These are phyloP conservation scores for Channallabes apus DNA, from an alignment of 2,797 vertebrate genomes.

Conservation along the genomic window DNA sequence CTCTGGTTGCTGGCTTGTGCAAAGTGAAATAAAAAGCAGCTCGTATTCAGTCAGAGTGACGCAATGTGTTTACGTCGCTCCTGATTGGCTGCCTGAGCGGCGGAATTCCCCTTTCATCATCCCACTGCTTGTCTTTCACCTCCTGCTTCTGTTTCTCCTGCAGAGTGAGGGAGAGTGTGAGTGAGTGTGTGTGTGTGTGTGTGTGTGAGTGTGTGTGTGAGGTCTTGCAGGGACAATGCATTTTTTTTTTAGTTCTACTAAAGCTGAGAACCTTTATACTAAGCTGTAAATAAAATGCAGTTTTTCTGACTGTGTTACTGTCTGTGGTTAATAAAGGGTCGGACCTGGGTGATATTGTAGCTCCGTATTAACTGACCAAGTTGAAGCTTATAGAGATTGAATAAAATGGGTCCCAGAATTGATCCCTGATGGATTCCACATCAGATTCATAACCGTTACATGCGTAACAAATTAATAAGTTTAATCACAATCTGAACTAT, in stretches of 20 bases:
- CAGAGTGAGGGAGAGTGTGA: too few species aligned
- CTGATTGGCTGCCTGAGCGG: conserved; percentile 43
- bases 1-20: too few species aligned
- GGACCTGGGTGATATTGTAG: background rate
- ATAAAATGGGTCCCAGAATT: background rate
- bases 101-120: conserved; percentile 51
- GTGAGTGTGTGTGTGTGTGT: too few species aligned
- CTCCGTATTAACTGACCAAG: background rate
- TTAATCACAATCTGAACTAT: too few species aligned
- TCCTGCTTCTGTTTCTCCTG: background rate
- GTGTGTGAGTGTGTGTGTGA: too few species aligned
- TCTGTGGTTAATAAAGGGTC: too few species aligned
- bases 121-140: background rate
- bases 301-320: too few species aligned
- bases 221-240: background rate
- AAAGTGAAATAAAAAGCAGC: conserved; percentile 21
- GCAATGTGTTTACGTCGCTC: conserved; percentile 45
- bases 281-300: too few species aligned
- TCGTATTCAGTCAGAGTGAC: conserved; percentile 1
- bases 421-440: background rate
- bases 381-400: background rate
- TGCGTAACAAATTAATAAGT: background rate
- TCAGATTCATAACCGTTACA: background rate
- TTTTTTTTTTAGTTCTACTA: background rate
- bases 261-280: too few species aligned